Percentiles rank a stretch among this genome's conserved stretches.
Evolutionary conservation across 2,113 vertebrate genomes (phyloP).

Genomic region (Zosterops japonicus): DNA sequence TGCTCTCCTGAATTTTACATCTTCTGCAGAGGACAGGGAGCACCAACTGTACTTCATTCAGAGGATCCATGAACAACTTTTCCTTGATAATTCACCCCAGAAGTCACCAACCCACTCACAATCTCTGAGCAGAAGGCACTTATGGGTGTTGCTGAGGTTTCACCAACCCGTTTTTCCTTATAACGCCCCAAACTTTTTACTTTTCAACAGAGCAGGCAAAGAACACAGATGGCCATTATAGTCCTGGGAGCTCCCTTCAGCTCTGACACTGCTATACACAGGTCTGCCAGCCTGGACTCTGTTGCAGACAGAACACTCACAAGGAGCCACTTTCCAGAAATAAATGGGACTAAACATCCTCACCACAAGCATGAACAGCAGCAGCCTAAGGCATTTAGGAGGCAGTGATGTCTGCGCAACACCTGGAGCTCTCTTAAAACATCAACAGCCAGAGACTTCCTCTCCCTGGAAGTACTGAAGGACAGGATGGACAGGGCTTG

Average conservation of each 20-base stretch:
- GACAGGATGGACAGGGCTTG: fast-evolving
- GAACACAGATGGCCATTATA: background rate
- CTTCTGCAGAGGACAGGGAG: background rate
- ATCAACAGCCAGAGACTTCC: background rate
- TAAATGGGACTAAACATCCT: background rate
- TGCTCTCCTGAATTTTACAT: background rate
- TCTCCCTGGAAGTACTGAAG: background rate
- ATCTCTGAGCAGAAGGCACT: background rate
- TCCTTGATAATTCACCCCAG: background rate
- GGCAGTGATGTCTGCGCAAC: background rate
- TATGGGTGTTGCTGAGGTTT: background rate
- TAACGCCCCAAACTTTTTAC: background rate
- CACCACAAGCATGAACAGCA: background rate
- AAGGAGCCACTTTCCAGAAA: background rate
- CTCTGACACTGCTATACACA: background rate
- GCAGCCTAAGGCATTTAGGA: background rate
- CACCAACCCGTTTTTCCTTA: background rate
- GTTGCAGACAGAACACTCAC: background rate
- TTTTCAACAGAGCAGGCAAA: background rate
- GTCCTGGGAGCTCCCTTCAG: background rate
- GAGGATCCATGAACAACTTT: background rate
- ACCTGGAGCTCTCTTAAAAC: background rate
- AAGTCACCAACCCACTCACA: background rate
- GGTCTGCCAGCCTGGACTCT: background rate
- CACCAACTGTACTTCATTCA: background rate